Evolutionary conservation across 2,888 invertebrate genomes (phyloP), one percentile per base, ranked within the genome.

Genomic region (Latrodectus elegans): DNA sequence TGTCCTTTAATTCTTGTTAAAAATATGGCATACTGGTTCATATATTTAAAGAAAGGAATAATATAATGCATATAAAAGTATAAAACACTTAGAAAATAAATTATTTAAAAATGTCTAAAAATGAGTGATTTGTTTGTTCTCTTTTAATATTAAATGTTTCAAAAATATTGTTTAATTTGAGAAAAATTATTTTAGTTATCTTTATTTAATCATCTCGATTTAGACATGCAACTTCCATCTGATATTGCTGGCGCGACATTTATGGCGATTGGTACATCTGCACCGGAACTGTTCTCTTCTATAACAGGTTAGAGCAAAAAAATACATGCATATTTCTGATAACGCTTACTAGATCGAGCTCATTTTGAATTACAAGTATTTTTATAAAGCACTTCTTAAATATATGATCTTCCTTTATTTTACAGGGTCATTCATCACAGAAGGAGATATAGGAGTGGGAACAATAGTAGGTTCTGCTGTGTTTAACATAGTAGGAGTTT

Each of bases 181-280:
- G 38, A 38, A 38, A 22, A 38, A 38, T 38, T 38, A 38, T 2
- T 38, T 38, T 38, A 38, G 38, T 38, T 38, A 6, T 38, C 38
- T 6, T 38, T 38, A 38, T 38, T 38, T 6, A 38, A 38, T 22
- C 67, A 17, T 26, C 53, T 67, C 64, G 51, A 77, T 88, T n/a
- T 49, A 87, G 90, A 95, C 88, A 92, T 96, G 90, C 95, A 95
- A 92, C 95, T 96, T 95, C 95, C 95, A 72, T 95, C 95, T 91
- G 97, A 97, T 92, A 96, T 97, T 89, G 97, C 97, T 64, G 97
- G 97, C n/a, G 97, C 97, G 78, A 97, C 97, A 8, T 97, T 97
- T 92, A 97, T 97, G 97, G 97, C 97, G 49, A 95, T 97, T 15
- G 97, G 97, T 53, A 97, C 97, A 17, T 96, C 96, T 74, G 96